phyloP scores from a whole-genome alignment of 2,797 vertebrate species.

The Myripristis jacobus region DNA sequence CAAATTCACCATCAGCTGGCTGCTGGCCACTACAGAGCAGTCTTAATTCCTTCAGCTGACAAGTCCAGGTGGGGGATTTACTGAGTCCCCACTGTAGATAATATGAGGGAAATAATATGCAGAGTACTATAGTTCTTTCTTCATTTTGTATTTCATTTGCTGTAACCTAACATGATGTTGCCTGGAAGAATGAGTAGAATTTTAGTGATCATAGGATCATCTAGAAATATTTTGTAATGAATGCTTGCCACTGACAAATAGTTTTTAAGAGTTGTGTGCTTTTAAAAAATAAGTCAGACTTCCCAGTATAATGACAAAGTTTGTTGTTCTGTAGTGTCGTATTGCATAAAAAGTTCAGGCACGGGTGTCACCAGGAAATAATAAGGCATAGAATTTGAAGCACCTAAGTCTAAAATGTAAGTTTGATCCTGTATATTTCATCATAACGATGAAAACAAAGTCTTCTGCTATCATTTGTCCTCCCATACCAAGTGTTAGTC shows the following conservation, averaged over 20 bases:
- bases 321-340: not conserved
- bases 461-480: not conserved
- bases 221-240: not conserved
- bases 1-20: constrained; percentile 55
- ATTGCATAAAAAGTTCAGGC: not conserved
- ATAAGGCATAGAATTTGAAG: not conserved
- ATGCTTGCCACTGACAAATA: not conserved
- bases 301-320: constrained; percentile 6
- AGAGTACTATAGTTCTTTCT: constrained; percentile 6
- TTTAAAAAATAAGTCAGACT: not conserved
- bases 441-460: constrained; percentile 3
- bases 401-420: not conserved
- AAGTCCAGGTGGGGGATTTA: constrained; percentile 76
- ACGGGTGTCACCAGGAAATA: not conserved
- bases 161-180: not conserved
- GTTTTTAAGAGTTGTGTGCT: not conserved
- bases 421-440: not conserved
- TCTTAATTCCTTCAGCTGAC: constrained; percentile 74
- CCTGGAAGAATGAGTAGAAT: constrained; percentile 16
- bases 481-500: constrained; percentile 3
- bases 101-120: constrained; percentile 45
- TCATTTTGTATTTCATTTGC: constrained; percentile 10
- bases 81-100: constrained; percentile 53
- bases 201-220: not conserved
- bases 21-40: constrained; percentile 40